These are phyloP conservation scores for Saimiri boliviensis DNA, from an alignment of 2,113 vertebrate genomes.

Conservation along the genomic window DNA sequence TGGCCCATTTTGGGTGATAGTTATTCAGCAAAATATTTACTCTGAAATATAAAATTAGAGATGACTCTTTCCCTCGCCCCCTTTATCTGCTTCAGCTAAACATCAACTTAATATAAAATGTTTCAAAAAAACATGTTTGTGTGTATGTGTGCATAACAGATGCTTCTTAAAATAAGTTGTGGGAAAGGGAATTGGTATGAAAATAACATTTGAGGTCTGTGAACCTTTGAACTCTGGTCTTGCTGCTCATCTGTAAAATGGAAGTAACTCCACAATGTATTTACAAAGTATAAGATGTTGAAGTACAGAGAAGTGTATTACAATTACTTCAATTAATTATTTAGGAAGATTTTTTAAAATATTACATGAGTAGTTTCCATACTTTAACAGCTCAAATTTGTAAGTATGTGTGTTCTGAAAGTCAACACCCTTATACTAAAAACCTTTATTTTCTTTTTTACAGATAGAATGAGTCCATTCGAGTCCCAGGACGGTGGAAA, in stretches of 20 bases:
- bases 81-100: background rate
- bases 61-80: background rate
- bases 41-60: slow-evolving; percentile 10
- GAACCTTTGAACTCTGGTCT: background rate
- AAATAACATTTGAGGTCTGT: background rate
- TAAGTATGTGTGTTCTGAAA: background rate
- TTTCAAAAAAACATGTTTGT: background rate
- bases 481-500: slow-evolving; percentile 8
- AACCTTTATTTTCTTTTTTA: slow-evolving; percentile 42
- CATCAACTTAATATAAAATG: background rate
- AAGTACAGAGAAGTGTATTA: background rate
- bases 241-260: background rate
- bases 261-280: background rate
- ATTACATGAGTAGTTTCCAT: background rate
- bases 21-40: slow-evolving; percentile 20
- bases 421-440: background rate
- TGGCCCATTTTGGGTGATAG: background rate
- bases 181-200: background rate
- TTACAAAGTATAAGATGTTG: background rate
- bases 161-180: background rate
- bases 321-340: background rate
- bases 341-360: background rate
- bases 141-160: background rate
- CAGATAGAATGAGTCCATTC: background rate
- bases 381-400: background rate